Evolutionary conservation across 2,888 invertebrate species (phyloP), one percentile per base, ranked within the genome.

Genomic region (Conomelus anceps): DNA sequence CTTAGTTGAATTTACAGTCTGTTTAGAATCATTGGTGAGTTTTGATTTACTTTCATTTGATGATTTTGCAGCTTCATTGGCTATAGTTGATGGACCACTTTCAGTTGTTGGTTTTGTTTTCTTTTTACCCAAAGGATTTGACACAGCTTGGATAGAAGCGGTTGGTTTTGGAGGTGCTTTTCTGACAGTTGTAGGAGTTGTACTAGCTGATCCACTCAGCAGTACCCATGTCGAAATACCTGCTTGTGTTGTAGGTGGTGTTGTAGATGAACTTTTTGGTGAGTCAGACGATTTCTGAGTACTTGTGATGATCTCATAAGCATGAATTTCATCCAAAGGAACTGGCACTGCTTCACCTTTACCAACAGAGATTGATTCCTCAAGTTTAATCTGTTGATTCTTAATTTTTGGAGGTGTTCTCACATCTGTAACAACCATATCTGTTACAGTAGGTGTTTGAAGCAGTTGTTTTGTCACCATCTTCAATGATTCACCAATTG

Each of bases 191-290:
- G 91, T 88, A 17, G 91, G 90, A 20, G 91, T 92, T 6, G 92
- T 91, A 22, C 91, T 90, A n/a, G 92, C 91, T 22, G 91, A 91
- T 11, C 95, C 94, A 92, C 96, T 96, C 22, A 97, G 92, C 22
- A 96, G 93, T 90, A 97, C 95, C 97, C 97, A 97, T 0, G 97
- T 97, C 0, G 96, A 97, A 90, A 97, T 94, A 0, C 96, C 96
- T 92, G 95, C 95, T 0, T 91, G 90, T 23, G 94, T 94, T 87
- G 94, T 96, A 89, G 94, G 95, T 89, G 94, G 93, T 23, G 85
- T 90, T 22, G 92, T 91, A 92, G 89, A 89, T 23, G 63, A 87
- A 23, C 22, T 86, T 86, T 86, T 86, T 11, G 90, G 87, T 22
- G 87, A 87, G 0, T 89, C 88, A 13, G 89, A 87, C 0, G 89